These are phyloP conservation scores for Serinus canaria DNA, from an alignment of 2,113 vertebrate genomes.

Conservation along the genomic window DNA sequence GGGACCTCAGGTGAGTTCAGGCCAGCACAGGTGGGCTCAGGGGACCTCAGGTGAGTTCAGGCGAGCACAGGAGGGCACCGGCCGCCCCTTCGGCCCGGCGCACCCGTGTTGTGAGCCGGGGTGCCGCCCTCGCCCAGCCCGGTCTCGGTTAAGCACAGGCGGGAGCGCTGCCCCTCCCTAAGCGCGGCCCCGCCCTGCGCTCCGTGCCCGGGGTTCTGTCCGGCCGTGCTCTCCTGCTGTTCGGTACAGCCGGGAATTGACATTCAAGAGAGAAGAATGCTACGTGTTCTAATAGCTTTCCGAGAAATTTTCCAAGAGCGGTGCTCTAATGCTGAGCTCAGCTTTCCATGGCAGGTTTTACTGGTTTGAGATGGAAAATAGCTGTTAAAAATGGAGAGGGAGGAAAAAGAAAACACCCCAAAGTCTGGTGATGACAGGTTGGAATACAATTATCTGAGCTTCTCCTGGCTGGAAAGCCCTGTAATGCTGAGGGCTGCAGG, in stretches of 20 bases:
- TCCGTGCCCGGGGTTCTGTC: rapidly evolving
- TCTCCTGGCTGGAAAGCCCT: neutral
- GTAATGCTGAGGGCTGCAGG: neutral
- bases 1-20: neutral
- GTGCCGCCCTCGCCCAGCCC: rapidly evolving
- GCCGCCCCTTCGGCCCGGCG: too few species aligned
- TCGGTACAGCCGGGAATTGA: rapidly evolving
- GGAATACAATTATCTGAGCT: neutral
- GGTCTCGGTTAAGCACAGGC: rapidly evolving
- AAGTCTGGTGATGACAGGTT: neutral
- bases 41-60: neutral
- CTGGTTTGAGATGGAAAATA: neutral
- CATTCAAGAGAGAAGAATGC: rapidly evolving
- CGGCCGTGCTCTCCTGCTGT: rapidly evolving
- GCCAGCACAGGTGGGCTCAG: neutral
- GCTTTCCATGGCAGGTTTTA: neutral
- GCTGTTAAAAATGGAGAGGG: neutral
- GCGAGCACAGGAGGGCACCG: neutral
- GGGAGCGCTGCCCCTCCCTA: neutral
- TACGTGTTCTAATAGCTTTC: neutral
- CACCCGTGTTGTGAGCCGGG: neutral
- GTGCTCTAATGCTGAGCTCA: neutral
- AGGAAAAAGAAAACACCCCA: neutral
- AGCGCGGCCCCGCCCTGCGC: neutral
- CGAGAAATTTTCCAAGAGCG: neutral